These are phyloP conservation scores for Palythoa grandis DNA, from an alignment of 92 coral and sea anemone genomes.

Conservation along the genomic window DNA sequence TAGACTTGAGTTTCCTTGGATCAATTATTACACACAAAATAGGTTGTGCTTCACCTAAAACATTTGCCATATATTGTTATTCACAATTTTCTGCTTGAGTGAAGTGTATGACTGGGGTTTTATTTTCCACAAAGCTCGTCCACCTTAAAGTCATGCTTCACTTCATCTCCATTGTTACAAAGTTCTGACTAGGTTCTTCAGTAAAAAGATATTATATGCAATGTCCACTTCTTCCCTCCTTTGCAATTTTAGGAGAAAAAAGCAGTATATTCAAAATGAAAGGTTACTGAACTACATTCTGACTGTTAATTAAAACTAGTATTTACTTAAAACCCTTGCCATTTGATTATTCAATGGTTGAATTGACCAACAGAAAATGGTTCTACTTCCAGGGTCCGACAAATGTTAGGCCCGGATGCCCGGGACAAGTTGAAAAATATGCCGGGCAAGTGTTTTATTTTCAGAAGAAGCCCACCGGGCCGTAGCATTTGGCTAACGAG, in stretches of 20 bases:
- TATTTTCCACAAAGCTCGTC: constrained; percentile 26
- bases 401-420: too few relatives aligned
- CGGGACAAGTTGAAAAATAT: too few relatives aligned
- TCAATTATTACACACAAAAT: not conserved
- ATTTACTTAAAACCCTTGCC: constrained; percentile 4
- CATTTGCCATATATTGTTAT: not conserved
- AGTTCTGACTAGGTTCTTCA: not conserved
- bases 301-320: not conserved
- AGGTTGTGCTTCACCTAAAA: not conserved
- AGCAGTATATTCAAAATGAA: too few relatives aligned
- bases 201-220: not conserved
- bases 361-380: not conserved
- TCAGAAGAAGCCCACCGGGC: too few relatives aligned
- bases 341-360: constrained; percentile 4
- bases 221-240: too few relatives aligned
- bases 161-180: constrained; percentile 8
- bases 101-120: constrained; percentile 7
- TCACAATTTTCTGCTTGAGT: constrained; percentile 38
- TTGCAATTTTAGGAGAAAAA: too few relatives aligned
- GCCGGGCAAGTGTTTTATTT: too few relatives aligned
- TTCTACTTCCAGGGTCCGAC: too few relatives aligned
- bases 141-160: constrained; percentile 35
- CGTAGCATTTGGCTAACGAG: too few relatives aligned
- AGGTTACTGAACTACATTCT: too few relatives aligned
- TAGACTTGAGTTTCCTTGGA: too few relatives aligned